These are phyloP conservation scores for Micrasema longulum DNA, from an alignment of 1,140 invertebrate species.

Conservation along the genomic window DNA sequence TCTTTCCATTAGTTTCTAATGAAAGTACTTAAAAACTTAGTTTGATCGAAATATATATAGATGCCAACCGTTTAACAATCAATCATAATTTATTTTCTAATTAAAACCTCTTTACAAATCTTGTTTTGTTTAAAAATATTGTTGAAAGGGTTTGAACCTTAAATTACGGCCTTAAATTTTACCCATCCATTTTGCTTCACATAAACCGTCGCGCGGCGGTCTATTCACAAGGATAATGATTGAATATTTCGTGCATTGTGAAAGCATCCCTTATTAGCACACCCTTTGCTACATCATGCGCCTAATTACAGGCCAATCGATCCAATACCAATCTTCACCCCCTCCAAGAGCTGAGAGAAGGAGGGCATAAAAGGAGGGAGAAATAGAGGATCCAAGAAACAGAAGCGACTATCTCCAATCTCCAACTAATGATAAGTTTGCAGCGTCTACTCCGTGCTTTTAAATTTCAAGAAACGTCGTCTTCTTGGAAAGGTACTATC, in stretches of 20 bases:
- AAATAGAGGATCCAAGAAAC: background rate
- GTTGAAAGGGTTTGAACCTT: background rate
- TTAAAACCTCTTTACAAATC: background rate
- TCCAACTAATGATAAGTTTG: slow-evolving; percentile 28
- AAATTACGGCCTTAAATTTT: background rate
- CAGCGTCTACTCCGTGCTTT: slow-evolving; percentile 11
- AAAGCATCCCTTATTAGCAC: slow-evolving; percentile 34
- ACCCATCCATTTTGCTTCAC: background rate
- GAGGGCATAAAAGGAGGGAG: background rate
- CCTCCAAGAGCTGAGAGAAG: no score
- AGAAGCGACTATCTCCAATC: slow-evolving; percentile 11
- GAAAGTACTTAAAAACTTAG: no score
- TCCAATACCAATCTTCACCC: slow-evolving; percentile 12
- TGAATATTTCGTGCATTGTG: slow-evolving; percentile 12
- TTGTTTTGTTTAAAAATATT: background rate
- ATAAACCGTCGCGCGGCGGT: background rate
- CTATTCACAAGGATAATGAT: background rate
- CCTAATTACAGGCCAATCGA: slow-evolving; percentile 39
- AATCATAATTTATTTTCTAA: no score
- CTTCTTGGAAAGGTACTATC: no score
- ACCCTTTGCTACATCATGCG: slow-evolving; percentile 28
- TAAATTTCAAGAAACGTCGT: slow-evolving; percentile 10
- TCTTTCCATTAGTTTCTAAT: no score
- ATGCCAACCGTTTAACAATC: no score
- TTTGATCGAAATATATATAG: background rate